A percentile compares a stretch with the other conserved stretches of the same genome.
Conservation (phyloP, 1,140 invertebrate genomes). For the Zaprionus africanus region DNA sequence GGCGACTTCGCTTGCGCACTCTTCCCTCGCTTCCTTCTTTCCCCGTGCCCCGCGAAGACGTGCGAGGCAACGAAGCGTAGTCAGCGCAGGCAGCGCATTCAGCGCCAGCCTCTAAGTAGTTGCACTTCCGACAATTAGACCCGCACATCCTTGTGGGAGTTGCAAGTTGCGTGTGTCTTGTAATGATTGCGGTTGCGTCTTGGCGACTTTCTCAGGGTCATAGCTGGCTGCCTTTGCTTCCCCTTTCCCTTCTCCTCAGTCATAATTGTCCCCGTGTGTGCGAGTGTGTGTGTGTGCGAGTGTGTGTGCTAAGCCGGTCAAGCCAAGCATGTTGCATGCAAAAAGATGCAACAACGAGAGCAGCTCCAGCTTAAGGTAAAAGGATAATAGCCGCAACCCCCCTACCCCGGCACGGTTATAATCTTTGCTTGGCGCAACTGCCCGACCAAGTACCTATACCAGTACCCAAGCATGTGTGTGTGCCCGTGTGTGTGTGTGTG, state of each 20-base stretch:
- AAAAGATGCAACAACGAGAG: constrained; percentile 18
- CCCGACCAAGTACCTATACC: neutral
- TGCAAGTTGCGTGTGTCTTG: constrained; percentile 31
- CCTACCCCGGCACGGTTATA: constrained; percentile 12
- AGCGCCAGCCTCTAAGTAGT: constrained; percentile 60
- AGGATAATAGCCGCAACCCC: constrained; percentile 62
- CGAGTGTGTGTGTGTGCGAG: neutral
- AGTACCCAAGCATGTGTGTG: neutral
- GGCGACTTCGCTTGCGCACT: neutral
- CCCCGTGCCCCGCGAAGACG: too few species aligned
- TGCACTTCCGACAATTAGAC: constrained; percentile 75
- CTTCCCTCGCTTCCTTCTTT: too few species aligned
- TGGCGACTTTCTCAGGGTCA: constrained; percentile 70
- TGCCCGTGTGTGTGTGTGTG: too few species aligned
- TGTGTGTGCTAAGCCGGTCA: constrained; percentile 22
- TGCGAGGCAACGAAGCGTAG: constrained; percentile 54
- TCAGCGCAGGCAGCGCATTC: constrained; percentile 21
- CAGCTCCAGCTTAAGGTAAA: constrained; percentile 47
- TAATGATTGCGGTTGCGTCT: constrained; percentile 74
- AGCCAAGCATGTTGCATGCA: constrained; percentile 33
- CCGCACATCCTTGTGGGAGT: constrained; percentile 44
- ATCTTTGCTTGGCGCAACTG: constrained; percentile 30
- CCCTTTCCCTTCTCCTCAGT: neutral
- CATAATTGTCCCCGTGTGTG: constrained; percentile 34
- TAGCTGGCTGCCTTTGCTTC: constrained; percentile 60